phyloP scores from a whole-genome alignment of 2,797 vertebrate genomes.

The Cyprinella venusta region DNA sequence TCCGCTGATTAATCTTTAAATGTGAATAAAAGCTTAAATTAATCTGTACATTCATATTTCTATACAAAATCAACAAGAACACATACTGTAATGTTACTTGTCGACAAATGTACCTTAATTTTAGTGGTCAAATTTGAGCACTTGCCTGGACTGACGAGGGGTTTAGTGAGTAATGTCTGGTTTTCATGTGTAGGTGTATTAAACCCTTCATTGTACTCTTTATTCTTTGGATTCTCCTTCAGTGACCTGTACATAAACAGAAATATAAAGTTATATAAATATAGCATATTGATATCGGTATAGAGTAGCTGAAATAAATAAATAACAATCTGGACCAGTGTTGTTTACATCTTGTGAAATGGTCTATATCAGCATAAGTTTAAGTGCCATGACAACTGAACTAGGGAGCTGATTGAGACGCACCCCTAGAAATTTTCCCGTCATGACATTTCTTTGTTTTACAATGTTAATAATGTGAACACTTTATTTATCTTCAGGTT shows the following conservation, averaged over 20 bases:
- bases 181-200: conserved; percentile 20
- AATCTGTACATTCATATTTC: background rate
- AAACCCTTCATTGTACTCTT: background rate
- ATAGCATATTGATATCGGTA: too few relatives aligned
- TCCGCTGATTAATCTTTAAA: too few relatives aligned
- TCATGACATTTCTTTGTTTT: background rate
- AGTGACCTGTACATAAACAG: background rate
- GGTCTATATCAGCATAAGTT: too few relatives aligned
- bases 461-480: background rate
- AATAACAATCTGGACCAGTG: too few relatives aligned
- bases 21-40: too few relatives aligned
- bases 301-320: background rate
- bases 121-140: background rate
- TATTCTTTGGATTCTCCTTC: background rate
- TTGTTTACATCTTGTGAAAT: too few relatives aligned
- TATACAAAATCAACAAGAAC: background rate
- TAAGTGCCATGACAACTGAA: background rate
- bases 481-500: background rate
- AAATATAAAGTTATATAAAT: background rate
- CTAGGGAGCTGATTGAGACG: background rate
- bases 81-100: background rate
- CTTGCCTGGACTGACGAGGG: conserved; percentile 15
- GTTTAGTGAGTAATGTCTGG: background rate
- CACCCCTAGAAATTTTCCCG: background rate
- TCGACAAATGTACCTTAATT: background rate